Evolutionary conservation across 2,888 invertebrate genomes (phyloP).

Genomic region (Gastracanthus pulcherrimus): DNA sequence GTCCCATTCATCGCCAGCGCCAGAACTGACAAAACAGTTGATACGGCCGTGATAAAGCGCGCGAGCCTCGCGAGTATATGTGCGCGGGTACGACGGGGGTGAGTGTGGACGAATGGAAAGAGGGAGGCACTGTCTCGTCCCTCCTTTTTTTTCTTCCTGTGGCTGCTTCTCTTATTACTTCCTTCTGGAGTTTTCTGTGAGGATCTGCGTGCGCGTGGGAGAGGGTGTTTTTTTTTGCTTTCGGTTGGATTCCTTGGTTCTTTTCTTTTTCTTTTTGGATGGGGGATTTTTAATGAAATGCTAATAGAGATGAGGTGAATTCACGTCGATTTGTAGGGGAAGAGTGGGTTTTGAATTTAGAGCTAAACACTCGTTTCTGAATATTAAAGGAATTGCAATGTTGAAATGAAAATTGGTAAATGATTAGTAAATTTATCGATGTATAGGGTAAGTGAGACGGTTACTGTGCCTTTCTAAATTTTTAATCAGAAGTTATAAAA

Average conservation of each 20-base stretch:
- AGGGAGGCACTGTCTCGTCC: conserved; percentile 17
- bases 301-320: not conserved
- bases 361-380: too few species aligned
- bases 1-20: conserved; percentile 71
- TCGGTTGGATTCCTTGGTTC: too few species aligned
- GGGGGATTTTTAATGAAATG: not conserved
- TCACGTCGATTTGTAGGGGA: not conserved
- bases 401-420: too few species aligned
- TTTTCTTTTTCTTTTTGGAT: too few species aligned
- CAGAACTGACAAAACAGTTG: conserved; percentile 76
- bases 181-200: too few species aligned
- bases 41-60: conserved; percentile 72
- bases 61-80: not conserved
- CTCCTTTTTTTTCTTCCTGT: not conserved
- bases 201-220: not conserved
- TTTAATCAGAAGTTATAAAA: too few species aligned
- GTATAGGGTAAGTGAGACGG: too few species aligned
- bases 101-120: conserved; percentile 50
- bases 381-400: too few species aligned
- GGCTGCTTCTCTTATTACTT: not conserved
- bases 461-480: too few species aligned
- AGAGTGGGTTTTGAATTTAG: not conserved
- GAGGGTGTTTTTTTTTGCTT: too few species aligned
- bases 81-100: conserved; percentile 56
- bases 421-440: too few species aligned